Conservation (phyloP, 2,113 vertebrate genomes). For the Hipposideros armiger region DNA sequence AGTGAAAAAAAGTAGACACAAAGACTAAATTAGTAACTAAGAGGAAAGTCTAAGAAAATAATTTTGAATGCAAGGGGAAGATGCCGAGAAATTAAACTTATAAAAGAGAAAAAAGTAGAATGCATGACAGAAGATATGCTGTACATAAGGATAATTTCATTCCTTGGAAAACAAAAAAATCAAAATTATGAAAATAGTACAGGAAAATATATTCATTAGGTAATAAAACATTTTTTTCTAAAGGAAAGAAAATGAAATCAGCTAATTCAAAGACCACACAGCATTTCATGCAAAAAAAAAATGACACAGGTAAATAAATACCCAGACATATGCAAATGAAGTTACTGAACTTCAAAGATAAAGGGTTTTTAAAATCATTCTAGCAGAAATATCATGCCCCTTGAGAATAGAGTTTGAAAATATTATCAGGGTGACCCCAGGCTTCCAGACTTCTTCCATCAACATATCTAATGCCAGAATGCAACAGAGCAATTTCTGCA, state of each 20-base stretch:
- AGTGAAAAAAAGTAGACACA: not conserved
- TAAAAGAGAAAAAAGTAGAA: not conserved
- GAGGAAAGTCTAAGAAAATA: not conserved
- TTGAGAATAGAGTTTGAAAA: constrained; percentile 15
- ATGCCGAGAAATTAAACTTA: not conserved
- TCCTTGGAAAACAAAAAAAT: not conserved
- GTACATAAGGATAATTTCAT: not conserved
- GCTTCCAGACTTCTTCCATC: not conserved
- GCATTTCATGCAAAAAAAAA: not conserved
- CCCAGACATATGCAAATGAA: not conserved
- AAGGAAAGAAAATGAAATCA: not conserved
- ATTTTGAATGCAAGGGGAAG: not conserved
- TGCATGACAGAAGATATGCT: not conserved
- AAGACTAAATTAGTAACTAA: not conserved
- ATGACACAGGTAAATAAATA: not conserved
- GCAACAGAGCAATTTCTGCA: not conserved
- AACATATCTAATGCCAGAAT: not conserved
- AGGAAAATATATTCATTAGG: not conserved
- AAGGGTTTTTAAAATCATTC: not conserved
- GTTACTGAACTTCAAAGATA: constrained; percentile 30
- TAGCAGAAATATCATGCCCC: not conserved
- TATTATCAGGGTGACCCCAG: not conserved
- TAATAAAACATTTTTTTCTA: not conserved
- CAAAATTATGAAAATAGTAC: not conserved
- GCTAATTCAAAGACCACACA: not conserved